Evolutionary conservation across 2,888 invertebrate species (phyloP).

Genomic region (Fissipunctia ypsillon): DNA sequence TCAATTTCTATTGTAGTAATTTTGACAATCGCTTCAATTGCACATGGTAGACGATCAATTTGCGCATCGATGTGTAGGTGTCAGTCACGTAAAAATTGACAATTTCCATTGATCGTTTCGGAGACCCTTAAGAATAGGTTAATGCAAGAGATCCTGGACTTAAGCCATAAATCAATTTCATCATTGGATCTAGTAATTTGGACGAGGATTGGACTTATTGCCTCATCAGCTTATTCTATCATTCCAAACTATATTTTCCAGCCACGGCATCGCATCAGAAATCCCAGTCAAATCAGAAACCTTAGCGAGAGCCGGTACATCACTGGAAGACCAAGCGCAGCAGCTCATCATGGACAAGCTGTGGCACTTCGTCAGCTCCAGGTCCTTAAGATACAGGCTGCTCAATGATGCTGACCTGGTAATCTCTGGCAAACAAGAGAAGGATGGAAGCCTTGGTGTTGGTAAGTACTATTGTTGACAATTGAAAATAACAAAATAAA

Average conservation of each 20-base stretch:
- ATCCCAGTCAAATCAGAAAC: slow-evolving; percentile 90
- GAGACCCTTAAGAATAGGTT: too few species aligned
- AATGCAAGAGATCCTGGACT: too few species aligned
- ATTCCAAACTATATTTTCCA: slow-evolving; percentile 68
- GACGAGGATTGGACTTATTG: background rate
- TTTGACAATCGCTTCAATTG: too few species aligned
- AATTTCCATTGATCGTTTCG: too few species aligned
- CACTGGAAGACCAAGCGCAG: slow-evolving; percentile 91
- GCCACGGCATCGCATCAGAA: slow-evolving; percentile 84
- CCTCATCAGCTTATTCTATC: background rate
- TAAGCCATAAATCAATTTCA: too few species aligned
- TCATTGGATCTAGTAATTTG: background rate
- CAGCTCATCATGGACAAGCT: slow-evolving; percentile 94
- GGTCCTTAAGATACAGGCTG: slow-evolving; percentile 94
- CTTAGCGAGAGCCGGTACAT: slow-evolving; percentile 89
- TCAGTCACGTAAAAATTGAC: too few species aligned
- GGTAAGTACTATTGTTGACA: slow-evolving; percentile 78
- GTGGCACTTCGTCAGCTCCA: slow-evolving; percentile 94
- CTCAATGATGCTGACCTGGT: slow-evolving; percentile 95
- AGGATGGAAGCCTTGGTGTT: slow-evolving; percentile 92
- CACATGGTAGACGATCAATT: too few species aligned
- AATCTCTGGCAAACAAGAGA: slow-evolving; percentile 92
- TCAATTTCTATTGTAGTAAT: too few species aligned
- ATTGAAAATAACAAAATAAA: background rate
- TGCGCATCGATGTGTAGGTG: too few species aligned